phyloP scores from a whole-genome alignment of 2,113 vertebrate genomes.

The Orycteropus afer region DNA sequence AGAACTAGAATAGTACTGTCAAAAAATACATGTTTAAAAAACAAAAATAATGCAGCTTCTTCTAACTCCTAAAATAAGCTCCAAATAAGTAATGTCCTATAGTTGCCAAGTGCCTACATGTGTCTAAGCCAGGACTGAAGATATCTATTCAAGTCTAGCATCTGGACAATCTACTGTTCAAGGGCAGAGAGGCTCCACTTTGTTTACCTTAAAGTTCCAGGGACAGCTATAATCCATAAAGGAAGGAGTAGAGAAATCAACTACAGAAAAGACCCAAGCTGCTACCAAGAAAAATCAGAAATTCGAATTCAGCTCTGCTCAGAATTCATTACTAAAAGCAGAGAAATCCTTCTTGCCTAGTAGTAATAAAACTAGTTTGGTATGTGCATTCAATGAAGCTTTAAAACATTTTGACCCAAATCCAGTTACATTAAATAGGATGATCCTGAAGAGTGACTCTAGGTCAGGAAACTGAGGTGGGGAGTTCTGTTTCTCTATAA shows the following conservation, averaged over 20 bases:
- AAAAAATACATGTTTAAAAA: background rate
- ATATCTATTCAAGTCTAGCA: background rate
- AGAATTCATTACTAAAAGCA: slow-evolving; percentile 3
- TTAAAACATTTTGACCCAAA: background rate
- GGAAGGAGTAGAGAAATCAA: background rate
- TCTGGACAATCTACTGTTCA: background rate
- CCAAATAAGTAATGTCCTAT: background rate
- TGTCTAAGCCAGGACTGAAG: background rate
- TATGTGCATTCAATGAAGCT: slow-evolving; percentile 13
- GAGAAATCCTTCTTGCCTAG: slow-evolving; percentile 16
- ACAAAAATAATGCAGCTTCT: background rate
- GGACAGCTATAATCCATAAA: background rate
- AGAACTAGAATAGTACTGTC: background rate
- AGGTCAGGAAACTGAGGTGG: background rate
- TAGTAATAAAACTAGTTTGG: background rate
- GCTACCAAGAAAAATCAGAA: background rate
- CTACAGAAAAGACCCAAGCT: background rate
- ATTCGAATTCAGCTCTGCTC: background rate
- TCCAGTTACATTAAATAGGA: background rate
- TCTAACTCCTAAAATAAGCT: slow-evolving; percentile 22
- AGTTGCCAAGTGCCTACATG: background rate
- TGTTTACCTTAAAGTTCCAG: background rate
- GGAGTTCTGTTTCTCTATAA: background rate
- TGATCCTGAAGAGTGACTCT: background rate
- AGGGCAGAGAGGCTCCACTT: background rate